A percentile compares a stretch with the other conserved stretches of the same genome.
Conservation (phyloP, 2,113 vertebrate species). For the Microcebus tavaratra region DNA sequence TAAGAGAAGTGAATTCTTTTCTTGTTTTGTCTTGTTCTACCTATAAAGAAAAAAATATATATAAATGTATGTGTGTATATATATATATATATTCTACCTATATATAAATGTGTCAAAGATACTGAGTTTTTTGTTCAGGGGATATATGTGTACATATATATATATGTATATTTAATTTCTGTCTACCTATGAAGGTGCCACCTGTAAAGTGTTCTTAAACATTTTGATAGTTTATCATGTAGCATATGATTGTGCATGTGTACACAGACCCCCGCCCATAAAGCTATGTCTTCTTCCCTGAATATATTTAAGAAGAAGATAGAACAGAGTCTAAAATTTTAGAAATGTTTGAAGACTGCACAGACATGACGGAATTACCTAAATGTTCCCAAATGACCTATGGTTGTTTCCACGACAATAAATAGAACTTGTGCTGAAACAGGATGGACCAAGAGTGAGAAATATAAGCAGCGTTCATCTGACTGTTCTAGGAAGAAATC, state of each 20-base stretch:
- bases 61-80: neutral
- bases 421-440: neutral
- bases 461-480: neutral
- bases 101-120: neutral
- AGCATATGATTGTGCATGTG: neutral
- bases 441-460: neutral
- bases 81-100: neutral
- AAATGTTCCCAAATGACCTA: neutral
- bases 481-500: neutral
- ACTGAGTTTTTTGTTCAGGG: neutral
- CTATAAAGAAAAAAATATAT: too few relatives aligned
- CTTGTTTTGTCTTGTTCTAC: neutral
- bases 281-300: neutral
- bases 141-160: neutral
- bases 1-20: neutral
- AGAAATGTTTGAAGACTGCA: conserved; percentile 13
- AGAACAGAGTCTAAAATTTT: neutral
- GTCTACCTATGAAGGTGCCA: neutral
- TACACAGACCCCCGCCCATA: neutral
- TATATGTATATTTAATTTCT: neutral
- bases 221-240: conserved; percentile 10
- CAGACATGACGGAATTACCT: neutral
- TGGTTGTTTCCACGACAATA: neutral
- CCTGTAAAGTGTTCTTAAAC: neutral
- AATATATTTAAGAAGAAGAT: neutral